Evolutionary conservation across 1,140 invertebrate species (phyloP).

Genomic region (Olivierus martensii): DNA sequence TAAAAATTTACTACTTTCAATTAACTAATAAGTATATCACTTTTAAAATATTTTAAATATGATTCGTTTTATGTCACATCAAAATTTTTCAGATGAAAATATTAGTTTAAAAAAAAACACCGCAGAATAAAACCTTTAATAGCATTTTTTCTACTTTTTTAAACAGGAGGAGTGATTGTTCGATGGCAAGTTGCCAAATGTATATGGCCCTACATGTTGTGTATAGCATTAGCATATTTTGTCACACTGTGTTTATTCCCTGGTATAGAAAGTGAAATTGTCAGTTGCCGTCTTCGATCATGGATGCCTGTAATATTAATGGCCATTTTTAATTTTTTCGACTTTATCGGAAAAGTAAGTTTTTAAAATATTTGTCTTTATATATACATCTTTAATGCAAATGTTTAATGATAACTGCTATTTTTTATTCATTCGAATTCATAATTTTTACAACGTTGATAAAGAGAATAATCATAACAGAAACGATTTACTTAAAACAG

Average conservation of each 20-base stretch:
- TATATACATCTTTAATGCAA: too few species aligned
- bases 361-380: background rate
- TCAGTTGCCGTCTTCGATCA: conserved; percentile 58
- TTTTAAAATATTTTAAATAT: too few species aligned
- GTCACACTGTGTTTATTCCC: conserved; percentile 77
- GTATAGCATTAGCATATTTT: conserved; percentile 70
- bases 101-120: background rate
- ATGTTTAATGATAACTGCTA: too few species aligned
- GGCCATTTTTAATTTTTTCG: conserved; percentile 70
- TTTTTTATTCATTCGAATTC: too few species aligned
- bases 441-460: too few species aligned
- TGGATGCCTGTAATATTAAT: conserved; percentile 88
- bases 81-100: too few species aligned
- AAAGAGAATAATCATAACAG: too few species aligned
- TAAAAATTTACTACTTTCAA: too few species aligned
- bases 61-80: too few species aligned
- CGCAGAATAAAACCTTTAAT: too few species aligned
- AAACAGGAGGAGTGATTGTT: conserved; percentile 47
- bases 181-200: conserved; percentile 58
- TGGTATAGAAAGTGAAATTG: conserved; percentile 73
- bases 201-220: conserved; percentile 78
- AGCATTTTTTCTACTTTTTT: conserved; percentile 4
- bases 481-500: too few species aligned
- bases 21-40: too few species aligned
- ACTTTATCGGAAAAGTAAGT: conserved; percentile 65